Evolutionary conservation across 2,888 invertebrate species (phyloP), one percentile per base, ranked within the genome.

Genomic region (Pycnomerus fuliginosus): DNA sequence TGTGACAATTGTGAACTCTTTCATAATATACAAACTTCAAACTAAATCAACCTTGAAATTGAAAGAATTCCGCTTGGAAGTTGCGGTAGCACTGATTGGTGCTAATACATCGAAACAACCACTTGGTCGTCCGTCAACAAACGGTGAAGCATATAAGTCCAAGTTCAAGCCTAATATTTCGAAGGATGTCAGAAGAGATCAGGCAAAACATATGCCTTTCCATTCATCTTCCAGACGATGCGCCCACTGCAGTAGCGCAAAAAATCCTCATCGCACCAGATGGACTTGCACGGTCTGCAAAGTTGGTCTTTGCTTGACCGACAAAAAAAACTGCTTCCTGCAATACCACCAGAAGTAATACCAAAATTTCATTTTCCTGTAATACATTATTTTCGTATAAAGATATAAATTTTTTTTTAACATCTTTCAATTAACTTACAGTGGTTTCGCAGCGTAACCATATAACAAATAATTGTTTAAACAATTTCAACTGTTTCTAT

Each of bases 1-100:
- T 50, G 44, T 58, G n/a, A 30, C 42, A 12, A 44, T 63, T 8
- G 52, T 60, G 3, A 58, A 58, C 42, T n/a, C 52, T n/a, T 56
- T 38, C 27, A 45, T 55, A 31, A 22, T 59, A 7, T 43, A 41
- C 28, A 45, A 48, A 20, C 35, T 25, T 10, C 22, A 17, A 20
- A 3, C 17, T 14, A 17, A 14, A 23, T 32, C 20, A 7, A 37
- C 27, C 3, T 24, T 45, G 20, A 42, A 17, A 23, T 16, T 53
- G 31, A 53, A 53, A 39, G 22, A 35, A 7, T 56, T 53, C 32
- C 42, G 46, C 2, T 30, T 44, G 2, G 23, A 28, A n/a, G 37
- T 56, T 24, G 45, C 28, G 17, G 27, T 16, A 20, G 50, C 38
- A 13, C 38, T 55, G 13, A 39, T 51, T 13, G 36, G 30, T 12